These are phyloP conservation scores for Latrodectus elegans DNA, from an alignment of 2,888 invertebrate species.

Conservation along the genomic window DNA sequence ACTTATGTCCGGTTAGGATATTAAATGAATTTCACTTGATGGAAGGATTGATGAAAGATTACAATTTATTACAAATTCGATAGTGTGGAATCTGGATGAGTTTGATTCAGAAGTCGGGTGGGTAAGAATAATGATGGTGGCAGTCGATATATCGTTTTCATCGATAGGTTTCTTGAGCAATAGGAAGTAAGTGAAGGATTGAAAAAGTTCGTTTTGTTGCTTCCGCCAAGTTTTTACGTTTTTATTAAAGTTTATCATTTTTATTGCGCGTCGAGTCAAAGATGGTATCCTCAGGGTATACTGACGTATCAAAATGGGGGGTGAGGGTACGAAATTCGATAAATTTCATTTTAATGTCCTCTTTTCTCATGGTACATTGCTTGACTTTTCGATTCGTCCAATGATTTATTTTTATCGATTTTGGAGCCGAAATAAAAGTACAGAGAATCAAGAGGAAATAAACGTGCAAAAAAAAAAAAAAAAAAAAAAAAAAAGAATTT, in stretches of 20 bases:
- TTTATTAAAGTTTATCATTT: conserved; percentile 69
- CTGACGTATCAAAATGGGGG: conserved; percentile 32
- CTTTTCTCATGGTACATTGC: conserved; percentile 67
- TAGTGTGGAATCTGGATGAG: conserved; percentile 14
- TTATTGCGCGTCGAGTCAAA: conserved; percentile 52
- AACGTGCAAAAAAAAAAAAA: conserved; percentile 19
- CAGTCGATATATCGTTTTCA: conserved; percentile 36
- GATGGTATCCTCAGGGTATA: conserved; percentile 47
- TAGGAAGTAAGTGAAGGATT: conserved; percentile 38
- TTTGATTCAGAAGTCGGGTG: conserved; percentile 19
- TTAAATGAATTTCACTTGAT: not conserved
- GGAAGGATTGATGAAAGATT: conserved; percentile 6
- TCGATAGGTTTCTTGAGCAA: conserved; percentile 35
- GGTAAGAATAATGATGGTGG: conserved; percentile 20
- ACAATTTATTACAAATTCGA: conserved; percentile 43
- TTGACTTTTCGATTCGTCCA: conserved; percentile 56
- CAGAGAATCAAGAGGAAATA: conserved; percentile 28
- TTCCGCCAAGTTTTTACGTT: conserved; percentile 48
- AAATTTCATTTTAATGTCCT: conserved; percentile 69
- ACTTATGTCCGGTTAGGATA: no score
- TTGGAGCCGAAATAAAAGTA: conserved; percentile 47
- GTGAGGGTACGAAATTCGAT: conserved; percentile 54
- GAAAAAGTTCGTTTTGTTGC: conserved; percentile 64
- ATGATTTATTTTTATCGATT: conserved; percentile 68
- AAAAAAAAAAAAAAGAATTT: conserved; percentile 7